Evolutionary conservation across 1,140 invertebrate species (phyloP), one percentile per base, ranked within the genome.

Genomic region (Chrysopa pallens): DNA sequence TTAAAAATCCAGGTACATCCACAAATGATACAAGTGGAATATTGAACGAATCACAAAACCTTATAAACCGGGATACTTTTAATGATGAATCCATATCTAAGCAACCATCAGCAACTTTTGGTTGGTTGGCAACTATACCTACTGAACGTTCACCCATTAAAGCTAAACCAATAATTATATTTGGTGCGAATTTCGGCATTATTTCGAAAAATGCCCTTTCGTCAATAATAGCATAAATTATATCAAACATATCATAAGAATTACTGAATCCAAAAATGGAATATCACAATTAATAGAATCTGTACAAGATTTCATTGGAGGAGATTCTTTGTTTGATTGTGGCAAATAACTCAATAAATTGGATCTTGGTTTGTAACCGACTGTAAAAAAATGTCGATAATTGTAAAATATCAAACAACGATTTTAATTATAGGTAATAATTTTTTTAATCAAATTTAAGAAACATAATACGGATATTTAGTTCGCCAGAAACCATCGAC

Each of bases 41-140:
- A 54, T 80, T 80, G 58, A 83, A 84, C 3, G 77, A 68, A 60
- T 83, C 80, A 58, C 80, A 83, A 57, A 82, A 83, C 15, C 79
- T 56, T 4, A 83, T 76, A 64, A 83, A 84, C 42, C 80, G 55
- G n/a, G 78, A 80, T 37, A 70, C 80, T 58, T 83, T 84, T 11
- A 80, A 69, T 3, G 78, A 81, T 2, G 79, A 60, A 58, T 84
- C 79, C 45, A 84, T 84, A 55, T 84, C 80, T 41, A 84, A 59
- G 61, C 77, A 80, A 15, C 79, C 17, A 39, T 73, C 73, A 47
- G 76, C 76, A 42, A 74, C 66, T 61, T 80, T 80, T 0, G 79
- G 80, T 52, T 83, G 77, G 63, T 83, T 83, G 23, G 68, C 79
- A 15, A 83, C 76, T 51, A 83, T 73, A 8, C 79, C 79, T 35